These are phyloP conservation scores for Tachuris rubrigastra DNA, from an alignment of 2,113 vertebrate genomes.

Conservation along the genomic window DNA sequence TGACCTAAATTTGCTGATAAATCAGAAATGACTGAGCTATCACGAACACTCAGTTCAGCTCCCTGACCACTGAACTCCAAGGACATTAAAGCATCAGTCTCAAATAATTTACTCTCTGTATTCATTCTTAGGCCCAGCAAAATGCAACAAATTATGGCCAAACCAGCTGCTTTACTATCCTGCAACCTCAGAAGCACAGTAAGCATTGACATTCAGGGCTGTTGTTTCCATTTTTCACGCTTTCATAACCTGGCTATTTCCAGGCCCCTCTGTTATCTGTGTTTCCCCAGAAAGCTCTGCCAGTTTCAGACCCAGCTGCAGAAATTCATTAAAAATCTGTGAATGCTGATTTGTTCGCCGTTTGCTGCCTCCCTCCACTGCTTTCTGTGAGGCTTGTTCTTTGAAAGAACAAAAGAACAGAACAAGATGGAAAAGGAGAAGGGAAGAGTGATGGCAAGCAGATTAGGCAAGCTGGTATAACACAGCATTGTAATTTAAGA, in stretches of 20 bases:
- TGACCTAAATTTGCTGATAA: constrained; percentile 54
- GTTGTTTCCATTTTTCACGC: neutral
- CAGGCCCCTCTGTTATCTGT: constrained; percentile 11
- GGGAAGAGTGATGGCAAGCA: neutral
- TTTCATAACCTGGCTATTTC: constrained; percentile 50
- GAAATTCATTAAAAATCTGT: constrained; percentile 44
- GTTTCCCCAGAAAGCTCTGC: neutral
- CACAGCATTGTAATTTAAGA: neutral
- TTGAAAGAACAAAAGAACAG: constrained; percentile 32
- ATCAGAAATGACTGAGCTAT: constrained; percentile 25
- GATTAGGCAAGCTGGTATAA: neutral
- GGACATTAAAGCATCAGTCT: neutral
- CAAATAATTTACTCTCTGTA: neutral
- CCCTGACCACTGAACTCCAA: neutral
- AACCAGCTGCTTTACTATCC: neutral
- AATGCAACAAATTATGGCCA: neutral
- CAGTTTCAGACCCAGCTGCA: constrained; percentile 38
- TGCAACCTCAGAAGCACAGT: neutral
- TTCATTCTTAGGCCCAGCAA: constrained; percentile 3
- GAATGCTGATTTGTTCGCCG: neutral
- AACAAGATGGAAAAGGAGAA: constrained; percentile 2
- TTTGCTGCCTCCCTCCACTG: neutral
- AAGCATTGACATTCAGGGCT: neutral
- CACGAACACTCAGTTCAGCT: neutral
- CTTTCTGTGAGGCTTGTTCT: constrained; percentile 8